Percentiles rank a stretch among this genome's conserved stretches.
Conservation (phyloP, 2,113 vertebrate genomes). For the Cathartes aura region DNA sequence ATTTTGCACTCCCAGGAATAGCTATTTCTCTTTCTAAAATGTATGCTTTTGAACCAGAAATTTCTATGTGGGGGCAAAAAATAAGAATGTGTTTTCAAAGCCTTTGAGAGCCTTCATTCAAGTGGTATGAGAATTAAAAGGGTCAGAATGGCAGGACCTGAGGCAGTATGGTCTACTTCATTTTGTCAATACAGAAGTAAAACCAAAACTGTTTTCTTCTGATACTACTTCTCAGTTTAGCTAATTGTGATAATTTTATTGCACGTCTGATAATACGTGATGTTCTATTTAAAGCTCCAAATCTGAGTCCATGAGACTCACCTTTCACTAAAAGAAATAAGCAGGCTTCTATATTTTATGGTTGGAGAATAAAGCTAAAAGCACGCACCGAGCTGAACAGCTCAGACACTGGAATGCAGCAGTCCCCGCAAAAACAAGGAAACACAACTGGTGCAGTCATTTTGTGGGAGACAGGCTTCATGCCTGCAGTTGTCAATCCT, state of each 20-base stretch:
- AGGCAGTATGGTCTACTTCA: fast-evolving
- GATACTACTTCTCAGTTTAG: neutral
- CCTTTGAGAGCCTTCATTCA: neutral
- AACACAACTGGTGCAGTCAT: neutral
- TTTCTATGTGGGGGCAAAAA: neutral
- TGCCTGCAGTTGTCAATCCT: neutral
- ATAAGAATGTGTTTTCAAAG: neutral
- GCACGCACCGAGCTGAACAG: neutral
- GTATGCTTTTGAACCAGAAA: neutral
- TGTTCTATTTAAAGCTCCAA: neutral
- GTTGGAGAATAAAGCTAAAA: neutral
- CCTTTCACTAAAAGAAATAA: neutral
- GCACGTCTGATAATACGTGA: neutral
- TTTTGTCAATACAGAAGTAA: neutral
- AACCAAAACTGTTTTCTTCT: neutral
- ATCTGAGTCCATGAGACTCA: neutral
- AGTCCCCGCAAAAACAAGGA: neutral
- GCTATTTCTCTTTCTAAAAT: neutral
- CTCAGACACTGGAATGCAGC: neutral
- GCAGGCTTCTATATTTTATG: neutral
- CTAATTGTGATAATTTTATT: neutral
- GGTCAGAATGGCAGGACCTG: neutral
- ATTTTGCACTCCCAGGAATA: neutral
- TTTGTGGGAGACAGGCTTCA: neutral
- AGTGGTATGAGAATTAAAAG: neutral